Evolutionary conservation across 2,888 invertebrate species (phyloP).

Genomic region (Shargacucullia verbasci): DNA sequence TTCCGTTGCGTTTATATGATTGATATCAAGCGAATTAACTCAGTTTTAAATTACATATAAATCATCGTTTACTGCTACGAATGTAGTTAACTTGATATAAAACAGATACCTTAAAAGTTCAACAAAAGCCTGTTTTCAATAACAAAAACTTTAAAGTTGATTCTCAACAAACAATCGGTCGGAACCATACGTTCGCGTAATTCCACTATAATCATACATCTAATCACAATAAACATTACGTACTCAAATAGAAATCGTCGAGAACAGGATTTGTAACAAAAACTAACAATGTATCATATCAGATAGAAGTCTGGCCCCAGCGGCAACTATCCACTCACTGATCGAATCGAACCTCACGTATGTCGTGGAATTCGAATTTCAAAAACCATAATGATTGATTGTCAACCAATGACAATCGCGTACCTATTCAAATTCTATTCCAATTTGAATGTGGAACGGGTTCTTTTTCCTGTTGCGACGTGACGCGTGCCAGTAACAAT

Average conservation of each 20-base stretch:
- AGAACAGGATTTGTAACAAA: conserved; percentile 58
- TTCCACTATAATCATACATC: conserved; percentile 46
- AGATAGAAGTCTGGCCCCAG: conserved; percentile 63
- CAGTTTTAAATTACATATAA: conserved; percentile 22
- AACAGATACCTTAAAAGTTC: conserved; percentile 14
- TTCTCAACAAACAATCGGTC: conserved; percentile 29
- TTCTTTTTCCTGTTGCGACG: conserved; percentile 80
- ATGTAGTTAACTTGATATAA: conserved; percentile 20
- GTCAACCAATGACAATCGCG: conserved; percentile 87
- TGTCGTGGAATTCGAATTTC: conserved; percentile 83
- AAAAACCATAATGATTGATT: conserved; percentile 87
- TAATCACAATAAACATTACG: conserved; percentile 49
- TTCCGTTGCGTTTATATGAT: conserved; percentile 40
- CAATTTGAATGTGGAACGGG: conserved; percentile 85
- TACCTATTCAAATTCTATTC: conserved; percentile 83
- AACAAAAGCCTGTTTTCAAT: conserved; percentile 14
- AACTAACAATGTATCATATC: conserved; percentile 61
- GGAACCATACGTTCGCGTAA: conserved; percentile 38
- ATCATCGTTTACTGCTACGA: conserved; percentile 12
- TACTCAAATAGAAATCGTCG: conserved; percentile 54
- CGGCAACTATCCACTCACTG: conserved; percentile 71
- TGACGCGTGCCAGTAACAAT: conserved; percentile 75
- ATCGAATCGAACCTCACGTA: conserved; percentile 80
- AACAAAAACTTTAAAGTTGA: conserved; percentile 20
- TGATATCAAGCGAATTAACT: conserved; percentile 23